Conservation (phyloP, 2,113 vertebrate species). For the Narcine bancroftii region DNA sequence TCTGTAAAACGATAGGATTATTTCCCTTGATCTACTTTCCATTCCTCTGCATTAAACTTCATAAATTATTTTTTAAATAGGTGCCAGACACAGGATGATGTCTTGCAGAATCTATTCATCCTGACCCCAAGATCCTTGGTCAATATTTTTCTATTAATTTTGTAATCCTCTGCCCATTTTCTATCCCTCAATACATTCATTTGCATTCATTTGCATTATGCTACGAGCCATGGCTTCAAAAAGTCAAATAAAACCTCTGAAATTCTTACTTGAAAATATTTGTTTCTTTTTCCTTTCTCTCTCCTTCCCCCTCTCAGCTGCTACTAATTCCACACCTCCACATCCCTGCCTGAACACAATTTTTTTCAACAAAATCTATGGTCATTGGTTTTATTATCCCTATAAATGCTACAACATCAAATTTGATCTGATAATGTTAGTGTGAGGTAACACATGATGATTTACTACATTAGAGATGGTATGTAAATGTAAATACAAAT, state of each 20-base stretch:
- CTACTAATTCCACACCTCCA: no score
- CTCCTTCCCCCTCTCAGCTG: no score
- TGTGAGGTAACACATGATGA: no score
- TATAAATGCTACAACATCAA: no score
- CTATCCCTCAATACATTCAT: background rate
- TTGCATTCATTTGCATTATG: constrained; percentile 1
- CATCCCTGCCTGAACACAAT: no score
- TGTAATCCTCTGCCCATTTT: background rate
- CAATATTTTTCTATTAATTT: constrained; percentile 23
- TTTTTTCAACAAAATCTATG: no score
- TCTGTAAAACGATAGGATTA: background rate
- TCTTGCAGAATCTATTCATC: background rate
- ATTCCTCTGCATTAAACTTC: background rate
- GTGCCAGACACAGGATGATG: background rate
- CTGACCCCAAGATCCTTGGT: background rate
- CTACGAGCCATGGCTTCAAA: background rate
- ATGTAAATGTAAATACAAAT: background rate
- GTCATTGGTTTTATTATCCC: no score
- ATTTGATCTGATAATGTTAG: no score
- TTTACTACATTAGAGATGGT: no score
- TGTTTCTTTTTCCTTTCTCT: no score
- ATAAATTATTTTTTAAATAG: constrained; percentile 6
- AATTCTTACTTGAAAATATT: no score
- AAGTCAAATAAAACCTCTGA: background rate
- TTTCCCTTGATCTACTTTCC: background rate